Percentiles rank a stretch among this genome's conserved stretches.
phyloP scores from a whole-genome alignment of 37 sponge, comb jelly and placozoan species.

The Ianthella basta region DNA sequence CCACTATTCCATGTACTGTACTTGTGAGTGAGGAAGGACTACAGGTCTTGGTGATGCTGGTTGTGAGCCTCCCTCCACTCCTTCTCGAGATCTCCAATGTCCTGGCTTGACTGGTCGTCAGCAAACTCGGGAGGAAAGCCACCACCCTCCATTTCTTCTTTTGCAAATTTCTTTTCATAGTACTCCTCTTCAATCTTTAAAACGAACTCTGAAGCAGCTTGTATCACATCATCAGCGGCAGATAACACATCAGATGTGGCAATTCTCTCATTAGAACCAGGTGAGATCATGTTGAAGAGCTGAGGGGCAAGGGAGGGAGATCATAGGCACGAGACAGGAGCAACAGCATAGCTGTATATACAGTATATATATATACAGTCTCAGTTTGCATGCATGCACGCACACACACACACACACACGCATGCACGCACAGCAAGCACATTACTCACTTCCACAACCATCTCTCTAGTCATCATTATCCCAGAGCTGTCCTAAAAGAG shows the following conservation, averaged over 20 bases:
- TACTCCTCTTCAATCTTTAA: neutral
- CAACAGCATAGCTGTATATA: no score
- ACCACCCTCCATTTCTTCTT: neutral
- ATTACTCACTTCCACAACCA: no score
- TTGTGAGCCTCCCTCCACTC: neutral
- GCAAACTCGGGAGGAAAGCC: no score
- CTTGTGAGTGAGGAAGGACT: neutral
- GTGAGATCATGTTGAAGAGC: neutral
- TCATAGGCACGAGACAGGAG: neutral
- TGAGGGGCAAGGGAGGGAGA: neutral
- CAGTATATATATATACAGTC: no score
- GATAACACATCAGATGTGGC: neutral
- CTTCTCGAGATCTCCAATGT: no score
- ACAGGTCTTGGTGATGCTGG: neutral
- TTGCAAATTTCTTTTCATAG: neutral
- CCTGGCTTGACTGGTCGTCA: no score
- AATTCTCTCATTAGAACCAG: neutral
- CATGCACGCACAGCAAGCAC: slow-evolving; percentile 2
- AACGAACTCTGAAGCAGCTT: neutral
- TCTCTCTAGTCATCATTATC: no score
- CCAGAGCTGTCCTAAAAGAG: no score
- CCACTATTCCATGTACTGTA: no score
- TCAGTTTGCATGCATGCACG: neutral
- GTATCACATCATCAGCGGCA: neutral
- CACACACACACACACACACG: slow-evolving; percentile 21